Percentiles rank a stretch among this genome's conserved stretches.
phyloP scores from a whole-genome alignment of 2,888 invertebrate genomes.

The Polydrusus pterygomalis region DNA sequence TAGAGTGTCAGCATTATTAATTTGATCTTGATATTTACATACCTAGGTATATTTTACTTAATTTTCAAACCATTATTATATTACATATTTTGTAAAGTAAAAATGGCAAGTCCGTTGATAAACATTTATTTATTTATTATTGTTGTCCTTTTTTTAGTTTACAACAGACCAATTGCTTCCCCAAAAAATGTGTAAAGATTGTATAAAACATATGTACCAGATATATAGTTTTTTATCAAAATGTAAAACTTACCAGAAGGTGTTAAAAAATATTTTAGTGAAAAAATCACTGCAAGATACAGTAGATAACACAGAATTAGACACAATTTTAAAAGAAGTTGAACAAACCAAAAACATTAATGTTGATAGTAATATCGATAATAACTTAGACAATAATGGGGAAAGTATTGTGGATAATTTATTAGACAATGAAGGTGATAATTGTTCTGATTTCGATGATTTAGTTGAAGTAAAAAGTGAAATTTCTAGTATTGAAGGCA shows the following conservation, averaged over 20 bases:
- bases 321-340: slow-evolving; percentile 1
- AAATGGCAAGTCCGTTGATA: neutral
- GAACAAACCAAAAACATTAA: slow-evolving; percentile 3
- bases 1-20: too few relatives aligned
- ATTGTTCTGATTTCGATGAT: slow-evolving; percentile 34
- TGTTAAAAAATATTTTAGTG: slow-evolving; percentile 35
- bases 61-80: too few relatives aligned
- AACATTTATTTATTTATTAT: neutral
- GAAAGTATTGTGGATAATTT: neutral
- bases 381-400: slow-evolving; percentile 1
- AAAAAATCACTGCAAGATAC: neutral
- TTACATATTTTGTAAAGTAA: too few relatives aligned
- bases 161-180: slow-evolving; percentile 36
- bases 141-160: slow-evolving; percentile 34
- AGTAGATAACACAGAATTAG: slow-evolving; percentile 5
- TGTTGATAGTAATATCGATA: slow-evolving; percentile 1
- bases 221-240: slow-evolving; percentile 47
- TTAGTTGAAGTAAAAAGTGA: neutral
- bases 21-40: too few relatives aligned
- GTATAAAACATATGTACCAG: slow-evolving; percentile 50
- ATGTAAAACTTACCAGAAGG: slow-evolving; percentile 46
- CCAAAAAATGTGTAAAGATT: slow-evolving; percentile 10
- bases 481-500: neutral
- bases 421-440: slow-evolving; percentile 26
- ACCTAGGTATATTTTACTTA: too few relatives aligned